phyloP scores from a whole-genome alignment of 2,888 invertebrate species.

The Platycheirus albimanus region DNA sequence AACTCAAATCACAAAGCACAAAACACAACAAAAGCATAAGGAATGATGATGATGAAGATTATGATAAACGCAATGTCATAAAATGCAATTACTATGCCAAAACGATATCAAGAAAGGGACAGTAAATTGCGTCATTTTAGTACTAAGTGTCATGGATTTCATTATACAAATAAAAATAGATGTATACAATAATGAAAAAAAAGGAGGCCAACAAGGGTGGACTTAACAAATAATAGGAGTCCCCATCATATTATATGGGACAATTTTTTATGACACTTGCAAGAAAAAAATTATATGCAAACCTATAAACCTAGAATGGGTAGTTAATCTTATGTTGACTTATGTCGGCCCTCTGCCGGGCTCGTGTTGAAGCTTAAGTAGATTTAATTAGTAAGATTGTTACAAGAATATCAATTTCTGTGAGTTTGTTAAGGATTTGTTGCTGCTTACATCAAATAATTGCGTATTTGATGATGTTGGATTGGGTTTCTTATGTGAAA shows the following conservation, averaged over 20 bases:
- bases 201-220: not conserved
- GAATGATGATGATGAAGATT: not conserved
- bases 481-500: not conserved
- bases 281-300: conserved; percentile 5
- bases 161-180: no score
- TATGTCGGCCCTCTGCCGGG: no score
- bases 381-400: conserved; percentile 7
- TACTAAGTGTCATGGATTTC: conserved; percentile 18
- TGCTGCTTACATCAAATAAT: not conserved
- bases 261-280: not conserved
- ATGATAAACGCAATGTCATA: conserved; percentile 44
- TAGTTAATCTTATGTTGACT: not conserved
- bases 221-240: not conserved
- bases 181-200: not conserved
- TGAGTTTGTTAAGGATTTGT: not conserved
- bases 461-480: not conserved
- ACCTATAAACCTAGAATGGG: not conserved
- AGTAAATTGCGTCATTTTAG: conserved; percentile 23
- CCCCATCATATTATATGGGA: not conserved
- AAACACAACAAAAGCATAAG: not conserved
- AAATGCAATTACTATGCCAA: conserved; percentile 21
- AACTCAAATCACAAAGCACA: no score
- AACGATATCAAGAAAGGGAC: conserved; percentile 8
- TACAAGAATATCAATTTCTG: not conserved
- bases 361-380: conserved; percentile 2